Conservation (phyloP, 2,888 invertebrate genomes). For the Portevinia maculata region DNA sequence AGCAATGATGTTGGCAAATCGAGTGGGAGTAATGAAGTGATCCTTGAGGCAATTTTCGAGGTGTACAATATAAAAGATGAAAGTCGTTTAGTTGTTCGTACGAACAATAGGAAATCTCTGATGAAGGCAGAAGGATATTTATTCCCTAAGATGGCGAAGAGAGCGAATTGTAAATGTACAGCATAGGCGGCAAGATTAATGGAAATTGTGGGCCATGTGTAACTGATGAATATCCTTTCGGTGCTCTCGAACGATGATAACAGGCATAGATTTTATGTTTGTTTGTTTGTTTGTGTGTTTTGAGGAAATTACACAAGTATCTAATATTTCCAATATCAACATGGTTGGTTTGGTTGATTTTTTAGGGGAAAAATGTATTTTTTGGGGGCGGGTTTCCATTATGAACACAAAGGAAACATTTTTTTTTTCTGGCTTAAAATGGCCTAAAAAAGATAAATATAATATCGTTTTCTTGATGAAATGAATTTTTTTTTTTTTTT, state of each 20-base stretch:
- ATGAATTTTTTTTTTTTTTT: too few relatives aligned
- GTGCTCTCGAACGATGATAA: conserved; percentile 32
- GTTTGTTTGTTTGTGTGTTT: conserved; percentile 23
- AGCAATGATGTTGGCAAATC: conserved; percentile 62
- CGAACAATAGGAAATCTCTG: conserved; percentile 64
- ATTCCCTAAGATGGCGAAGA: conserved; percentile 21
- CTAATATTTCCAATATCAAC: conserved; percentile 28
- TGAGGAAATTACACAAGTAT: conserved; percentile 41
- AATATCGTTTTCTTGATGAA: too few relatives aligned
- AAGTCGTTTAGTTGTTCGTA: conserved; percentile 66
- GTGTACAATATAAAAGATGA: conserved; percentile 72
- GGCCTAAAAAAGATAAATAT: too few relatives aligned
- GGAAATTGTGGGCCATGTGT: conserved; percentile 43
- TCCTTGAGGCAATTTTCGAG: conserved; percentile 74
- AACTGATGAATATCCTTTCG: conserved; percentile 55
- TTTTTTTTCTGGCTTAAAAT: too few relatives aligned
- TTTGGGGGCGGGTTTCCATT: too few relatives aligned
- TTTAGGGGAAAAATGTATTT: too few relatives aligned
- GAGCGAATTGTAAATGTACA: not conserved
- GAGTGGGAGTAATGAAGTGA: conserved; percentile 74
- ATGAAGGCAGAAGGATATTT: conserved; percentile 40
- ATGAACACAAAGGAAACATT: too few relatives aligned
- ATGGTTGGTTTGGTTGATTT: too few relatives aligned
- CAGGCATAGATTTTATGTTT: conserved; percentile 53
- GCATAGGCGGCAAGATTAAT: conserved; percentile 2